Conservation (phyloP, 2,888 invertebrate genomes). For the Nephrotoma flavescens region DNA sequence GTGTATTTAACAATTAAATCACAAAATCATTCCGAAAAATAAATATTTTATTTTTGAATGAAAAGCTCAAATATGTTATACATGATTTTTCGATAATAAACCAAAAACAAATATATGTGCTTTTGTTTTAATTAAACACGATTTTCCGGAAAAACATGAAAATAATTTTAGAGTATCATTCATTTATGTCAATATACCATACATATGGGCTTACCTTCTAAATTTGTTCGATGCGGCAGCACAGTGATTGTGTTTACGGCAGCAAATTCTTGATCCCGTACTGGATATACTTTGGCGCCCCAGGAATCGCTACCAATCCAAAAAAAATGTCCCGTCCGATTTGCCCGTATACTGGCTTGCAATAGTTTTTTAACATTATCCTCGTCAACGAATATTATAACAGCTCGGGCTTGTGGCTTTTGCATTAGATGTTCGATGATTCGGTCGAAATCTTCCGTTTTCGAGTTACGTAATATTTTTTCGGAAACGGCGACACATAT, state of each 20-base stretch:
- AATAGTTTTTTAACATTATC: conserved; percentile 48
- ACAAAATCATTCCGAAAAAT: not conserved
- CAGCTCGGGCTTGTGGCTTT: conserved; percentile 45
- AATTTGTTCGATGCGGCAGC: conserved; percentile 39
- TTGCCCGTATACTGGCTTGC: conserved; percentile 40
- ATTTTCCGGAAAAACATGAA: not conserved
- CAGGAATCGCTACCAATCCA: conserved; percentile 60
- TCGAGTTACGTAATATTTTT: conserved; percentile 41
- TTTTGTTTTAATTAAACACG: not conserved
- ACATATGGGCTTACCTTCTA: conserved; percentile 31
- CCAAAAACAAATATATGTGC: not conserved
- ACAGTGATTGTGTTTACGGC: conserved; percentile 49
- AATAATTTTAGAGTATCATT: not conserved
- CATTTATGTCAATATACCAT: not conserved
- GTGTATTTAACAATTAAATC: not conserved
- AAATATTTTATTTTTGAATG: not conserved
- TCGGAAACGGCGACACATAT: conserved; percentile 41
- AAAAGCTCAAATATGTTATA: not conserved
- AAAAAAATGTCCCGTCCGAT: conserved; percentile 42
- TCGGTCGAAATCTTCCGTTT: conserved; percentile 40
- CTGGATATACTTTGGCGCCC: conserved; percentile 50
- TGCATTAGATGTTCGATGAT: conserved; percentile 40
- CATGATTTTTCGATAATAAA: not conserved
- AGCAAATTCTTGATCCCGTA: conserved; percentile 41
- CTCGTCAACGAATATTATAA: conserved; percentile 57